Evolutionary conservation across 1,140 invertebrate species (phyloP).

Genomic region (Brachionus asplanchnoidis): DNA sequence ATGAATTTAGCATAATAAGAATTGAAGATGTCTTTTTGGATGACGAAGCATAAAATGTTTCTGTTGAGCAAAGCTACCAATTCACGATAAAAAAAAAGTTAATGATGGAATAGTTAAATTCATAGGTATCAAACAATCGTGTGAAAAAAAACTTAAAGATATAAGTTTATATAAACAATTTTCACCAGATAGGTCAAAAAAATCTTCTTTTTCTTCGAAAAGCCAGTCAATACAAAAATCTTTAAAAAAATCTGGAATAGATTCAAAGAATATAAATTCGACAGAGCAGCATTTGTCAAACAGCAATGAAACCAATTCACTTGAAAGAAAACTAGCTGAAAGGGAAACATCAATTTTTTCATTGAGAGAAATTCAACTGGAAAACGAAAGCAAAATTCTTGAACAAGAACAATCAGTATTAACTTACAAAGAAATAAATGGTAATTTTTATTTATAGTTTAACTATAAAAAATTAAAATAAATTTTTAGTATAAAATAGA

Average conservation of each 20-base stretch:
- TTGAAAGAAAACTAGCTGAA: background rate
- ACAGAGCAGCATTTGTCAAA: background rate
- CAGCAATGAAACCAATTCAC: background rate
- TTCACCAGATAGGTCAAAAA: background rate
- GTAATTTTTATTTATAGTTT: background rate
- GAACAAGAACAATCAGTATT: background rate
- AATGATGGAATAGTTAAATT: background rate
- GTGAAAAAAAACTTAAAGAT: background rate
- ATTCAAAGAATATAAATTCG: background rate
- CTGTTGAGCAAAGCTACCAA: background rate
- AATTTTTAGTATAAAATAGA: background rate
- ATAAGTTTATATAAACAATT: background rate
- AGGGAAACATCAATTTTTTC: background rate
- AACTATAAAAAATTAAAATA: background rate
- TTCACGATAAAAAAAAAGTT: background rate
- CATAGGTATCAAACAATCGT: background rate
- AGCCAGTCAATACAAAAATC: background rate
- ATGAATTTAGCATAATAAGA: background rate
- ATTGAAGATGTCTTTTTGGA: background rate
- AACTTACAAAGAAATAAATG: background rate
- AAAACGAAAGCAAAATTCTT: background rate
- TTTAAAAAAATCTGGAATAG: background rate
- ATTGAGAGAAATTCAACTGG: background rate
- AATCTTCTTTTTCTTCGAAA: background rate
- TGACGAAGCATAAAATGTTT: background rate